Evolutionary conservation across 2,888 invertebrate species (phyloP).

Genomic region (Drosophila antonietae): DNA sequence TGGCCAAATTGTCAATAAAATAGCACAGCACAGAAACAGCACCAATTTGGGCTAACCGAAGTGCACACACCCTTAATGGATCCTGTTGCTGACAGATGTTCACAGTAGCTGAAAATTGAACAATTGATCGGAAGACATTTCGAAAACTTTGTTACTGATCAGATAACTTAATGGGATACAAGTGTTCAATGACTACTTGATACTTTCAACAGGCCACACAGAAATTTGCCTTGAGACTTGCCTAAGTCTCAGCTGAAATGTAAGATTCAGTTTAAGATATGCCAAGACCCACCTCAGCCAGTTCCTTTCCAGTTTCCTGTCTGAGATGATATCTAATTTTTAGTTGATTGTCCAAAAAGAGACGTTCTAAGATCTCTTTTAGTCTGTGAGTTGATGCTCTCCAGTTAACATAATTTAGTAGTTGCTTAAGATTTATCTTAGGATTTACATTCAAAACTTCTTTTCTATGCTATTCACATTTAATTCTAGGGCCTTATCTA

Average conservation of each 20-base stretch:
- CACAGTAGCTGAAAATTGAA: conserved; percentile 2
- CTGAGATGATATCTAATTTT: not conserved
- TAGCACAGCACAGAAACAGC: conserved; percentile 16
- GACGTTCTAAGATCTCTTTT: not conserved
- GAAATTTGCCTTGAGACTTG: not conserved
- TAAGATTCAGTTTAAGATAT: not conserved
- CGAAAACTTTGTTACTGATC: not conserved
- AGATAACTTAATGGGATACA: not conserved
- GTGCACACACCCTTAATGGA: conserved; percentile 33
- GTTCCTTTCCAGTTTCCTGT: not conserved
- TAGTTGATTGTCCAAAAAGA: not conserved
- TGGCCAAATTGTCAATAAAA: conserved; percentile 47
- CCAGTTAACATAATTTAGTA: not conserved
- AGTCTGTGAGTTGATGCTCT: not conserved
- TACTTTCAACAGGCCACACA: not conserved
- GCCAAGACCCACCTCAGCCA: not conserved
- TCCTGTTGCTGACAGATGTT: conserved; percentile 10
- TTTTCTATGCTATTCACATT: too few relatives aligned
- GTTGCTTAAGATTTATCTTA: not conserved
- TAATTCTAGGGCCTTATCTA: too few relatives aligned
- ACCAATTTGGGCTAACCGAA: conserved; percentile 21
- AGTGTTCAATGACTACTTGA: not conserved
- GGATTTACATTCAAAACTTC: not conserved
- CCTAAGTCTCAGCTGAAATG: not conserved
- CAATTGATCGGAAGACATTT: not conserved